phyloP scores from a whole-genome alignment of 2,797 vertebrate species.

The Cuculus canorus region DNA sequence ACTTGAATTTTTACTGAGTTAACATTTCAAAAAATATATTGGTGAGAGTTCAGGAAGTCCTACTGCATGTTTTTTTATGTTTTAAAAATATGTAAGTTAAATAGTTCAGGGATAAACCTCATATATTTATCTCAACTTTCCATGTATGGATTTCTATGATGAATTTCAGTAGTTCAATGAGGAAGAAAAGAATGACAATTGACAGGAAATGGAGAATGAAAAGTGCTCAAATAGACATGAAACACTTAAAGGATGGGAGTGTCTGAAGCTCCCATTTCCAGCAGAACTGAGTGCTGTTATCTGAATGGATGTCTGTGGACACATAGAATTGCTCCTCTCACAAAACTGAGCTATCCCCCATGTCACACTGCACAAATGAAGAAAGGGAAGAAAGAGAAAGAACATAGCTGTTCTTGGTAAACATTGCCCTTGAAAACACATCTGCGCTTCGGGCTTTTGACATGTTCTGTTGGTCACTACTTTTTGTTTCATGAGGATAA shows the following conservation, averaged over 20 bases:
- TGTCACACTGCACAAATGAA: background rate
- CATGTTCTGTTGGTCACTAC: accelerated
- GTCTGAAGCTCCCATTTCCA: background rate
- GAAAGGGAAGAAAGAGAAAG: background rate
- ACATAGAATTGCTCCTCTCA: background rate
- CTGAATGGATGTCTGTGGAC: background rate
- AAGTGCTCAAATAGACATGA: background rate
- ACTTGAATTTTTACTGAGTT: background rate
- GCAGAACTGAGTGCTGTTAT: background rate
- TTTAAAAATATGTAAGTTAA: background rate
- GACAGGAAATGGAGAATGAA: background rate
- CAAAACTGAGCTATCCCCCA: background rate
- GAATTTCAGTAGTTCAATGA: background rate
- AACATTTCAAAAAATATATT: background rate
- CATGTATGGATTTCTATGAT: background rate
- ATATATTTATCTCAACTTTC: background rate
- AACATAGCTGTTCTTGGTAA: background rate
- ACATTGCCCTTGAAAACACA: background rate
- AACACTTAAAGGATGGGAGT: background rate
- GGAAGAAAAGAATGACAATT: background rate
- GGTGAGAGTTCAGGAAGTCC: background rate
- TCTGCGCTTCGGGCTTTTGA: background rate
- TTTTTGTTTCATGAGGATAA: background rate
- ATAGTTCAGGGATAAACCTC: background rate
- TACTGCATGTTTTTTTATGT: background rate